These are phyloP conservation scores for Tetramorium bicarinatum DNA, from an alignment of 2,888 invertebrate species.

Conservation along the genomic window DNA sequence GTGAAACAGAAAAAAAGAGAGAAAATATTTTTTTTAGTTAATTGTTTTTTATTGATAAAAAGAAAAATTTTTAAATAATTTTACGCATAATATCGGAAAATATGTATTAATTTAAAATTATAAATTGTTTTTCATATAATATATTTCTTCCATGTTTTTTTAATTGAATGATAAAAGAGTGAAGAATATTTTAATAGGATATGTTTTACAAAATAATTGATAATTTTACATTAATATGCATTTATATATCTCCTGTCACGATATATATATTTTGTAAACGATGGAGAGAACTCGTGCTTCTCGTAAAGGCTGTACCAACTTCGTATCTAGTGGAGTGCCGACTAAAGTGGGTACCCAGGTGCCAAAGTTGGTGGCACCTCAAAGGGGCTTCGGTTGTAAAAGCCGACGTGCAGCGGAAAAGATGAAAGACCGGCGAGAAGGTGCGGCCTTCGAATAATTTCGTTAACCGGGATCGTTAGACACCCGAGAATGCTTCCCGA, in stretches of 20 bases:
- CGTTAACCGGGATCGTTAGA: slow-evolving; percentile 71
- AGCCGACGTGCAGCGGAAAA: slow-evolving; percentile 61
- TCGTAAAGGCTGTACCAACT: slow-evolving; percentile 66
- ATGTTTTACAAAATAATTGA: too few relatives aligned
- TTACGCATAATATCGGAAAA: neutral
- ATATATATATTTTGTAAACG: neutral
- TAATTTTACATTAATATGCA: too few relatives aligned
- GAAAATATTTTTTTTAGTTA: neutral
- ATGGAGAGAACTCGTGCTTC: neutral
- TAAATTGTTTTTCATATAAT: neutral
- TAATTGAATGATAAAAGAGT: neutral
- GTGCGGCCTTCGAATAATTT: slow-evolving; percentile 63
- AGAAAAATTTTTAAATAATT: neutral
- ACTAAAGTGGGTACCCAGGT: slow-evolving; percentile 77
- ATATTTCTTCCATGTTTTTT: neutral
- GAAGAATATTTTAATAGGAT: neutral
- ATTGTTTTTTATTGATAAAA: neutral
- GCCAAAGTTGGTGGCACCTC: slow-evolving; percentile 64
- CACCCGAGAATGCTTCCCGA: slow-evolving; percentile 38
- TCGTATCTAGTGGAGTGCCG: slow-evolving; percentile 73
- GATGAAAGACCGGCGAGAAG: slow-evolving; percentile 62
- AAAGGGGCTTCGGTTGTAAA: slow-evolving; percentile 59
- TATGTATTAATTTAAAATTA: neutral
- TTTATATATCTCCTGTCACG: neutral
- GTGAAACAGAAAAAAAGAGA: neutral